Conservation (phyloP, 2,113 vertebrate genomes). For the Erythrolamprus reginae region DNA sequence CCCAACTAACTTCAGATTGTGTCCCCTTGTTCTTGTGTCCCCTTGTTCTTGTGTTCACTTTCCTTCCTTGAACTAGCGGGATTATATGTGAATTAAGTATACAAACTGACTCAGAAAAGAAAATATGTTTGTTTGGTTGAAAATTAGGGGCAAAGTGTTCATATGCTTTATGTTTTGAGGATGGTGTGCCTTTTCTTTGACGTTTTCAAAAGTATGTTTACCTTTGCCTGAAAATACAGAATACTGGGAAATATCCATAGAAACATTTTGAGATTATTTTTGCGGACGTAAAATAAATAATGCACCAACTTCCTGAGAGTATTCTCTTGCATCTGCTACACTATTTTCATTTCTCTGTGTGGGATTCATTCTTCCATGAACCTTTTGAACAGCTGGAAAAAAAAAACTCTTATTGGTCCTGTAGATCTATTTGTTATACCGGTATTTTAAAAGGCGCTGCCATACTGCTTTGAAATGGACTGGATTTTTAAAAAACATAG, state of each 20-base stretch:
- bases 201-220: neutral
- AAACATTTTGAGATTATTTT: neutral
- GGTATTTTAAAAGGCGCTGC: neutral
- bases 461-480: neutral
- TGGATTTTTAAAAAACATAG: neutral
- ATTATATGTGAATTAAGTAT: neutral
- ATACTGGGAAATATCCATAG: neutral
- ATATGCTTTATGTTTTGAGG: neutral
- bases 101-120: neutral
- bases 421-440: neutral
- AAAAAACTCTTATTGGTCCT: no score
- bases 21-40: no score
- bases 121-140: neutral
- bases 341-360: neutral
- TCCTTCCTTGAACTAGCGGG: neutral
- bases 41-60: no score
- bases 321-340: neutral
- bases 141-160: neutral
- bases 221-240: neutral
- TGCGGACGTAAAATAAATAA: neutral
- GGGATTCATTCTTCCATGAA: neutral
- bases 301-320: neutral
- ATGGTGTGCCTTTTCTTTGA: neutral
- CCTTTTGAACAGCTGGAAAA: neutral
- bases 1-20: no score